Base-by-base conservation (phyloP, 1,140 invertebrate species). In the Mizuhopecten yessoensis region DNA sequence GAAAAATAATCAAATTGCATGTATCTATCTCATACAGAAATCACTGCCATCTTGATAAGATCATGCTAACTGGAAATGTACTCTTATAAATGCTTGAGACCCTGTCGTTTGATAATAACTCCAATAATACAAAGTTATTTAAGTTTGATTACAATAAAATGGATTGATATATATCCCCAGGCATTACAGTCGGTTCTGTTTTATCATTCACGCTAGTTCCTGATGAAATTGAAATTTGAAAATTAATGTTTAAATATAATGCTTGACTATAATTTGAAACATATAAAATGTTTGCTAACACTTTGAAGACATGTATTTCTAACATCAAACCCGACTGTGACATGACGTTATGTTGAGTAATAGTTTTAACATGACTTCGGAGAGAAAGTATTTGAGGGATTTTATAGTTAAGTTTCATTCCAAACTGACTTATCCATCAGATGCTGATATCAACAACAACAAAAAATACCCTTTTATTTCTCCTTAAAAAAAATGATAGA, bases 221-320 rank as follows among this genome's bases (percentile, higher is more conserved):
- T 29, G 5, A 75, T 75, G 2, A 75, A 75, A 75, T 29, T 75
- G 57, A 29, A 75, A 75, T 75, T 75, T 75, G 57, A 75, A 75
- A 75, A 75, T 75, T 75, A 75, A 75, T 75, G 57, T n/a, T 75
- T 75, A 29, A 75, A 75, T 29, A 75, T 29, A 75, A 75, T 75
- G 57, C 57, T 75, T 29, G 57, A 29, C 57, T 75, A 75, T 75
- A 75, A 75, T 75, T 75, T 75, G 57, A 75, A 75, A 75, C n/a
- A 7, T 75, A 29, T 75, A 75, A 75, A 75, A 29, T 2, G 57
- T 75, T 75, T 75, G 1, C 3, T 9, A 75, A 75, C 57, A 75
- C 57, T 75, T 75, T 75, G 57, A 75, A 75, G 57, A 75, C 23
- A 29, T 29, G 57, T 75, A 75, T 75, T 5, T 75, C 0, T 11